Evolutionary conservation across 2,888 invertebrate genomes (phyloP), one percentile per base, ranked within the genome.

Genomic region (Drosophila merina): DNA sequence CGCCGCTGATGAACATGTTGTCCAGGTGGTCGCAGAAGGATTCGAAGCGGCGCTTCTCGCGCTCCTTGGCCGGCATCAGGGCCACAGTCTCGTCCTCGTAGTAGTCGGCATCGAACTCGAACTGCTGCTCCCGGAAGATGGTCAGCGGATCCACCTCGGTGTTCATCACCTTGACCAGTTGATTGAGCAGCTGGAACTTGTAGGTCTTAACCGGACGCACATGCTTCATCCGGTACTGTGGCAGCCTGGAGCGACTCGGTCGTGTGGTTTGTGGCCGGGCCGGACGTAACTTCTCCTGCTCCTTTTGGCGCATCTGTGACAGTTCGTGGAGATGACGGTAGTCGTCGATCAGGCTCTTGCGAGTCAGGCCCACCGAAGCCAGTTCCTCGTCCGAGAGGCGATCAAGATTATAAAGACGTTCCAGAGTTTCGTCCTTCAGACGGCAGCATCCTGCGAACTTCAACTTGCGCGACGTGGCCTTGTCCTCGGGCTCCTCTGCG

Each of bases 281-380:
- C 14, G 42, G 42, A 8, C 42, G 44, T 3, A 7, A 30, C 7
- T 33, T 9, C 26, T 6, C 42, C 33, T 33, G 31, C 9, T 10
- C 9, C 59, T 9, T 7, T 59, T 20, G 2, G 2, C 6, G 42
- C 48, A 64, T 6, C 40, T 52, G 40, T 1, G 81, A 52, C 44
- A 71, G 10, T 30, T 79, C 79, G 31, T 86, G 74, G 45, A 76
- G 33, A 12, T 67, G 68, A 1, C 86, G 80, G 42, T 84, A 84
- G 45, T 84, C 85, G 14, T 77, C 81, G 47, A 86, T 80, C 31
- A 86, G 26, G 8, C 72, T 62, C 4, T 10, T 30, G 1, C 77
- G 74, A 9, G 45, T 6, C 6, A 79, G 7, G 6, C 66, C 75
- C 26, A 84, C 75, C 2, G 52, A 33, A 3, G 30, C 40, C 45